phyloP scores from a whole-genome alignment of 2,888 invertebrate species.

The Marasmarcha lunaedactyla region DNA sequence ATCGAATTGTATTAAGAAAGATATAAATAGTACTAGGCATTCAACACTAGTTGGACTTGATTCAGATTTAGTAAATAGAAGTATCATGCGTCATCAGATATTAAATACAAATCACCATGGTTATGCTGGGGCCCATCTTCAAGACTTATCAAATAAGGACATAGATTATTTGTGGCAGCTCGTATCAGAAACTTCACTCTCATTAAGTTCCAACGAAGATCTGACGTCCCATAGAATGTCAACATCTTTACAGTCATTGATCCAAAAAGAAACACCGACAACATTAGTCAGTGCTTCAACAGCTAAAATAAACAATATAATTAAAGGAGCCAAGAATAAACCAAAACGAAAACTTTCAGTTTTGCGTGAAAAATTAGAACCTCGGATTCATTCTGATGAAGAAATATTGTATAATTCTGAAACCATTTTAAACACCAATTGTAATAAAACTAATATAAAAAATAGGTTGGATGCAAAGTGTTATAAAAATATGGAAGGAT shows the following conservation, averaged over 20 bases:
- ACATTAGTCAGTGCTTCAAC: conserved; percentile 25
- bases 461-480: conserved; percentile 28
- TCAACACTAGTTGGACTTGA: conserved; percentile 14
- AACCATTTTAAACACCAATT: conserved; percentile 31
- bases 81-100: conserved; percentile 12
- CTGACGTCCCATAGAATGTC: conserved; percentile 43
- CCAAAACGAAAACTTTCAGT: conserved; percentile 71
- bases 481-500: conserved; percentile 7
- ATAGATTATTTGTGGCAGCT: conserved; percentile 58
- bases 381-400: conserved; percentile 54
- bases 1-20: conserved; percentile 28
- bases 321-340: conserved; percentile 45
- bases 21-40: conserved; percentile 27
- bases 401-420: conserved; percentile 51
- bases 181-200: conserved; percentile 45
- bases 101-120: conserved; percentile 17
- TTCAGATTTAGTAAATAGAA: conserved; percentile 23
- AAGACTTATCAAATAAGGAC: conserved; percentile 50
- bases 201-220: conserved; percentile 37
- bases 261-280: conserved; percentile 43
- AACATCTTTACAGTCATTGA: conserved; percentile 55
- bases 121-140: conserved; percentile 32
- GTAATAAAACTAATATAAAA: conserved; percentile 25
- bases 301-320: conserved; percentile 43
- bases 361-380: conserved; percentile 70